Conservation (phyloP, 2,888 invertebrate genomes). For the Quadroppia sp. region DNA sequence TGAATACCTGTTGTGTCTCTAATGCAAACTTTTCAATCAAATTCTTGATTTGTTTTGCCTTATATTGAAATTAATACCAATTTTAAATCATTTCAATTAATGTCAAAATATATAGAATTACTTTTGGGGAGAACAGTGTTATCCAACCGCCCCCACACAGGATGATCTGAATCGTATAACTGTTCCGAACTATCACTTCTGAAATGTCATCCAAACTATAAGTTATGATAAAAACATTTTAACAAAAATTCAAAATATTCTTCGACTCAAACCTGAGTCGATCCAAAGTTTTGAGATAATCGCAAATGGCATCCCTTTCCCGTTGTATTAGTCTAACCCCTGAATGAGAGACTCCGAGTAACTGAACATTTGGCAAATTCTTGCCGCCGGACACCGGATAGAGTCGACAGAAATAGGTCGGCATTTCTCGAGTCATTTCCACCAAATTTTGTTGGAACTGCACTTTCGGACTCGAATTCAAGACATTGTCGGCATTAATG, state of each 20-base stretch:
- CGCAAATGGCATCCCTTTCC: slow-evolving; percentile 55
- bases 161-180: slow-evolving; percentile 64
- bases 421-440: slow-evolving; percentile 88
- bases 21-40: slow-evolving; percentile 78
- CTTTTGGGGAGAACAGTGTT: slow-evolving; percentile 73
- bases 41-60: slow-evolving; percentile 75
- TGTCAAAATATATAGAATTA: slow-evolving; percentile 43
- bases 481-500: slow-evolving; percentile 66
- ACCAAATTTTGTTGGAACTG: slow-evolving; percentile 82
- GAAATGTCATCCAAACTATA: slow-evolving; percentile 58
- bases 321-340: slow-evolving; percentile 68
- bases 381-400: slow-evolving; percentile 72
- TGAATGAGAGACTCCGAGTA: slow-evolving; percentile 82
- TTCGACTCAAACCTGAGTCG: slow-evolving; percentile 53
- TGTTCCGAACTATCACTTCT: slow-evolving; percentile 56
- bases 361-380: slow-evolving; percentile 68
- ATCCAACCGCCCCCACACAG: slow-evolving; percentile 72
- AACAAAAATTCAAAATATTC: neutral
- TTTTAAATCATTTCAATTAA: neutral
- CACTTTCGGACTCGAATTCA: slow-evolving; percentile 65
- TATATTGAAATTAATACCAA: slow-evolving; percentile 42
- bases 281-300: slow-evolving; percentile 58
- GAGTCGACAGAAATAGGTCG: slow-evolving; percentile 85
- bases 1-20: slow-evolving; percentile 64
- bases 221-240: neutral